Percentiles rank a stretch among this genome's conserved stretches.
These are phyloP conservation scores for Psilanteris sp. DNA, from an alignment of 1,140 invertebrate species.

Conservation along the genomic window DNA sequence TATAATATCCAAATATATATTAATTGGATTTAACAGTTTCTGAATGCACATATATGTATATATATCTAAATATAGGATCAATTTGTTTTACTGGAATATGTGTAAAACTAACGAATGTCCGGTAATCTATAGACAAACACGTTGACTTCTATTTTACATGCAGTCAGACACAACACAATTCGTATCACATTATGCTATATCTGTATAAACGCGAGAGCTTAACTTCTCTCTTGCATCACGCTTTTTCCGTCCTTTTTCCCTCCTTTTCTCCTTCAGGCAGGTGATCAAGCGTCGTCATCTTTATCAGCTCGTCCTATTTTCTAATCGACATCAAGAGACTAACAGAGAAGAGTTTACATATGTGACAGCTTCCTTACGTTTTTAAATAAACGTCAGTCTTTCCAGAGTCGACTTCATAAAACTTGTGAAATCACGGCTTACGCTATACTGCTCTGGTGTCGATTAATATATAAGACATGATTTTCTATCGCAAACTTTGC, in stretches of 20 bases:
- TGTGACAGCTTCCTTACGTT: constrained; percentile 6
- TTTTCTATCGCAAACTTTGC: constrained; percentile 12
- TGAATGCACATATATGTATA: not conserved
- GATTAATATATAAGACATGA: constrained; percentile 28
- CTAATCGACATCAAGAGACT: constrained; percentile 47
- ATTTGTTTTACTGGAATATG: too few relatives aligned
- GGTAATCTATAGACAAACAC: constrained; percentile 41
- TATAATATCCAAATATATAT: too few relatives aligned
- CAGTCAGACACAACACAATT: constrained; percentile 60
- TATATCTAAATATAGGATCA: not conserved
- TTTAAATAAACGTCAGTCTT: constrained; percentile 27
- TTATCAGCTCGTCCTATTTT: constrained; percentile 44
- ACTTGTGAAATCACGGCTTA: constrained; percentile 19
- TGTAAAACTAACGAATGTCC: too few relatives aligned
- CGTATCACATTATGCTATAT: constrained; percentile 63
- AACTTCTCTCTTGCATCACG: not conserved
- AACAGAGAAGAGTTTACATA: constrained; percentile 25
- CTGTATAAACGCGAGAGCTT: constrained; percentile 57
- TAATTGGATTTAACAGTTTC: too few relatives aligned
- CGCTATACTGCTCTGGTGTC: not conserved
- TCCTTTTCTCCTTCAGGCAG: constrained; percentile 23
- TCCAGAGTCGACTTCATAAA: constrained; percentile 22
- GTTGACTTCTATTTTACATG: constrained; percentile 68
- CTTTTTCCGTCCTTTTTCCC: not conserved
- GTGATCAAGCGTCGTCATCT: constrained; percentile 35